Conservation (phyloP, 2,797 vertebrate species). For the Neosilurus hyrtlii region DNA sequence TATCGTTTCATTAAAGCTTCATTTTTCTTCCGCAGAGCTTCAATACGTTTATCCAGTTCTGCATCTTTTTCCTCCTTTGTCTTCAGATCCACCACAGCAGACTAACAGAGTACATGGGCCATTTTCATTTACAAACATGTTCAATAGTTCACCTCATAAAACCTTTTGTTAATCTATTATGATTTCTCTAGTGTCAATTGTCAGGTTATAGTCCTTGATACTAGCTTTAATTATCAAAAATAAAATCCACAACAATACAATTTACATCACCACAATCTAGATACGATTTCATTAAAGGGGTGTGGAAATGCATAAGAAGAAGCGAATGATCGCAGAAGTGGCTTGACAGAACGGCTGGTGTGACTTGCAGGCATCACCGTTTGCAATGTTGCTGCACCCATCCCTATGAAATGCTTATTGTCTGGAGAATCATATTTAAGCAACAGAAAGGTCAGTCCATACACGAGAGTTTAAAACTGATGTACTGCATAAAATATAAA, state of each 20-base stretch:
- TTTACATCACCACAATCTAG: neutral
- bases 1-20: conserved; percentile 86
- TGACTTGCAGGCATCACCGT: neutral
- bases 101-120: conserved; percentile 62
- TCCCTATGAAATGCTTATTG: neutral
- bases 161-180: neutral
- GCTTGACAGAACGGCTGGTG: neutral
- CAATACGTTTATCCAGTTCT: conserved; percentile 85
- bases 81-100: conserved; percentile 79
- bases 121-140: conserved; percentile 2
- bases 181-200: neutral
- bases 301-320: neutral
- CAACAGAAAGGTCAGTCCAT: neutral
- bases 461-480: neutral
- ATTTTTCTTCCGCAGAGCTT: conserved; percentile 89
- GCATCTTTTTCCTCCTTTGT: conserved; percentile 92
- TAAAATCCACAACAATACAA: neutral
- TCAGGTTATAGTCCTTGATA: neutral
- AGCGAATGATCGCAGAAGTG: neutral
- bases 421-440: neutral
- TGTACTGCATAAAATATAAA: neutral
- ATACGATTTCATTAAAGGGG: neutral
- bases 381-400: neutral
- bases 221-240: neutral
- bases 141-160: neutral